Percentiles rank a stretch among this genome's conserved stretches.
phyloP scores from a whole-genome alignment of 2,797 vertebrate genomes.

The Chromobotia macracanthus region DNA sequence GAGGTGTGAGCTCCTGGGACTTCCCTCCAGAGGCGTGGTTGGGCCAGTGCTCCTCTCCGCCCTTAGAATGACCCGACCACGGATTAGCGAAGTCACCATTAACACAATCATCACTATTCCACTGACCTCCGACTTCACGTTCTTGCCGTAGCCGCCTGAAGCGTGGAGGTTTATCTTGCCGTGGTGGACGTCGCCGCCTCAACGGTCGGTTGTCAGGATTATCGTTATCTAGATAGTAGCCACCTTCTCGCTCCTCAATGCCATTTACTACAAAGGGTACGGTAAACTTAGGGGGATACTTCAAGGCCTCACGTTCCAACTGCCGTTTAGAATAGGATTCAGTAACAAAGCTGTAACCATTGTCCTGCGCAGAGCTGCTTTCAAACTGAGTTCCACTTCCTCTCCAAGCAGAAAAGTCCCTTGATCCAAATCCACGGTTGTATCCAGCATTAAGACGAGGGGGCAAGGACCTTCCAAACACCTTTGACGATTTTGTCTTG shows the following conservation, averaged over 20 bases:
- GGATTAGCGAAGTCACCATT: slow-evolving; percentile 80
- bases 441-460: slow-evolving; percentile 89
- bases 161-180: slow-evolving; percentile 96
- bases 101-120: slow-evolving; percentile 87
- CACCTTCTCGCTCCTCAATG: slow-evolving; percentile 83
- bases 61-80: slow-evolving; percentile 83
- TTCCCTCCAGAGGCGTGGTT: slow-evolving; percentile 71
- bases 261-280: slow-evolving; percentile 82
- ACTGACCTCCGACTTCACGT: slow-evolving; percentile 82
- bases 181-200: slow-evolving; percentile 88
- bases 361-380: slow-evolving; percentile 82
- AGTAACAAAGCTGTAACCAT: slow-evolving; percentile 73
- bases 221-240: slow-evolving; percentile 84
- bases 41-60: slow-evolving; percentile 77
- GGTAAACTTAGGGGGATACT: slow-evolving; percentile 81
- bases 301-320: slow-evolving; percentile 81
- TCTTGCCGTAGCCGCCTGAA: slow-evolving; percentile 94
- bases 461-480: slow-evolving; percentile 86
- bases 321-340: slow-evolving; percentile 82
- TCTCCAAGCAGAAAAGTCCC: slow-evolving; percentile 87
- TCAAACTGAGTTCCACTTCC: slow-evolving; percentile 77
- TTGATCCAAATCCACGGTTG: slow-evolving; percentile 79
- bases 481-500: slow-evolving; percentile 78
- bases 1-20: slow-evolving; percentile 74
- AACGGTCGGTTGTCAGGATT: slow-evolving; percentile 87